Evolutionary conservation across 1,140 invertebrate species (phyloP), one percentile per base, ranked within the genome.

Genomic region (Zaprionus taronus): DNA sequence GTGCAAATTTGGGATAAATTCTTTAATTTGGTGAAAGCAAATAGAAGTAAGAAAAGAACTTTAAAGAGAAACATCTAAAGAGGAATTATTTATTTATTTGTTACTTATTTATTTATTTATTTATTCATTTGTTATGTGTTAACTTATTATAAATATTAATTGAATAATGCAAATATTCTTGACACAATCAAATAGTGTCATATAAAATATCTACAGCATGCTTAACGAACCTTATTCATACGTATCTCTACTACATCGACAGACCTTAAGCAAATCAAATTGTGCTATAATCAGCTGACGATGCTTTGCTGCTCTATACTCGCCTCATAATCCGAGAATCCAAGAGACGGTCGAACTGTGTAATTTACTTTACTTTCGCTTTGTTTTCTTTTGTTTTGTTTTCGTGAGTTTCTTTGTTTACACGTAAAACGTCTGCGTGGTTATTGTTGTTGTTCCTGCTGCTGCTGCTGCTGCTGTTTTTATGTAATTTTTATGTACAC

Each of bases 371-470:
- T 81, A 73, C 68, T 79, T 83, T 68, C 51, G 73, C 73, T 80
- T 89, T 89, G 74, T 81, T 89, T 89, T 84, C 58, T 72, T 80
- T 89, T 89, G 74, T 84, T 89, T 89, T 84, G 63, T 72, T 81
- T 76, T 79, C 72, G 47, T 80, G 63, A 74, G 68, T 77, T 84
- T 81, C 72, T 87, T 87, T 87, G 81, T 89, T 87, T 87, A 84
- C 84, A 81, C 80, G 41, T 89, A 62, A 72, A 72, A 49, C 36
- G 61, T 74, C 47, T 51, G 12, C 63, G 69, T 81, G 34, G 62
- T 74, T 63, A 53, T 74, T 68, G 69, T 68, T 73, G 72, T 72
- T 57, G 47, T 53, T 26, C 57, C 66, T 77, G 60, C 44, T 73
- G 49, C 31, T 9, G 28, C 31, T 9, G 28, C 28, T 31, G 57